phyloP scores from a whole-genome alignment of 2,797 vertebrate genomes.

The Amblyraja radiata region DNA sequence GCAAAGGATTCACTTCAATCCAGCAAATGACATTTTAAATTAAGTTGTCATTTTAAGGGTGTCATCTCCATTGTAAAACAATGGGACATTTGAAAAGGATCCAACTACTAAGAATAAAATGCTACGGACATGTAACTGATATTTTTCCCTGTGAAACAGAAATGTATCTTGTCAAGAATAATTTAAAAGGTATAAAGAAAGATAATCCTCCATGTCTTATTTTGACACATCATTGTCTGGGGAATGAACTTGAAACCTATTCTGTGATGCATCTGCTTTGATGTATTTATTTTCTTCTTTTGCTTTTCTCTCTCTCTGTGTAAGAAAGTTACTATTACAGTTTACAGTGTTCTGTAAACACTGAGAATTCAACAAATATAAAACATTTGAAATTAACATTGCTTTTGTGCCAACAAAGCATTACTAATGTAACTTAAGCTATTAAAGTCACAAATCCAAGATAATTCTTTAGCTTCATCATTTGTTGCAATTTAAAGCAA shows the following conservation, averaged over 20 bases:
- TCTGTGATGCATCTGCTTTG: constrained; percentile 7
- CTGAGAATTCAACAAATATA: constrained; percentile 29
- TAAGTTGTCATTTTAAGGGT: constrained; percentile 36
- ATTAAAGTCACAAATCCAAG: constrained; percentile 29
- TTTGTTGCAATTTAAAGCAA: constrained; percentile 14
- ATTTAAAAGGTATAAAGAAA: constrained; percentile 37
- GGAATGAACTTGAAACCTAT: constrained; percentile 20
- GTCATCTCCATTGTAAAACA: constrained; percentile 31
- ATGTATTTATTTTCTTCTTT: constrained; percentile 30
- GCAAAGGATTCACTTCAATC: constrained; percentile 26
- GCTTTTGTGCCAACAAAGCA: background rate
- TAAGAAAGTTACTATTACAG: background rate
- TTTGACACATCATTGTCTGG: constrained; percentile 32
- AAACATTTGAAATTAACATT: constrained; percentile 28
- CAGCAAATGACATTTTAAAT: constrained; percentile 34
- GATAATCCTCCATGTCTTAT: constrained; percentile 32
- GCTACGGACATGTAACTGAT: constrained; percentile 33
- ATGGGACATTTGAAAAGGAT: constrained; percentile 24
- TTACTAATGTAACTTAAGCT: constrained; percentile 1
- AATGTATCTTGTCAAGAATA: constrained; percentile 30
- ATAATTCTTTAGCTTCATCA: background rate
- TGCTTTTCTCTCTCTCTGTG: constrained; percentile 3
- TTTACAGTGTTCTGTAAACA: background rate
- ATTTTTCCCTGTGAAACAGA: constrained; percentile 22
- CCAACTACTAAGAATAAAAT: constrained; percentile 10